phyloP scores from a whole-genome alignment of 2,797 vertebrate genomes.

The Arrhamphus sclerolepis region DNA sequence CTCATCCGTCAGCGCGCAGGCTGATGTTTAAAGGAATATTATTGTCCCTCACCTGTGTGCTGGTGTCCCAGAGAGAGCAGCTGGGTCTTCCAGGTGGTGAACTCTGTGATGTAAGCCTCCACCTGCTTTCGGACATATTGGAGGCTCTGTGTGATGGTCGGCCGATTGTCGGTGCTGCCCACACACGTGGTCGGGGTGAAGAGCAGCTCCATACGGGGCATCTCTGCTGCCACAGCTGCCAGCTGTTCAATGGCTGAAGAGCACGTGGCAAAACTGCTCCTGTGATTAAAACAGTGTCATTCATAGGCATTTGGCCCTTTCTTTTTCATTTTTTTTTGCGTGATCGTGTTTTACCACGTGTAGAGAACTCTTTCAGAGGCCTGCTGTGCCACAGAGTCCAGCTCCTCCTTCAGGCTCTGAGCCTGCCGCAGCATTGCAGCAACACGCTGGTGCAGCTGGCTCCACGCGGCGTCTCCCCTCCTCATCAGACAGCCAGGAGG shows the following conservation, averaged over 20 bases:
- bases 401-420: slow-evolving; percentile 77
- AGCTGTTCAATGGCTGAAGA: slow-evolving; percentile 82
- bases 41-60: slow-evolving; percentile 68
- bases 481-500: slow-evolving; percentile 86
- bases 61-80: slow-evolving; percentile 74
- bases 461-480: slow-evolving; percentile 84
- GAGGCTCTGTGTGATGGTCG: slow-evolving; percentile 82
- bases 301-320: neutral
- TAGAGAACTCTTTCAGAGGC: slow-evolving; percentile 78
- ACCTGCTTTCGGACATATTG: slow-evolving; percentile 84
- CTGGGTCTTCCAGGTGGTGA: slow-evolving; percentile 87
- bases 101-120: slow-evolving; percentile 79
- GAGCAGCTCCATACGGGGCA: slow-evolving; percentile 83
- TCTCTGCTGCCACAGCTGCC: slow-evolving; percentile 78
- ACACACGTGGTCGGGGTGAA: slow-evolving; percentile 79
- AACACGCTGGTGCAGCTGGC: slow-evolving; percentile 71
- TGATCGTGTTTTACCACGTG: slow-evolving; percentile 83
- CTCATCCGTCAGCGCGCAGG: neutral
- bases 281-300: slow-evolving; percentile 51
- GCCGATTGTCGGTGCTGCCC: slow-evolving; percentile 60
- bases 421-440: slow-evolving; percentile 72
- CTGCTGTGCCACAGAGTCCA: slow-evolving; percentile 79
- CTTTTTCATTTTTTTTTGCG: too few relatives aligned
- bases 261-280: slow-evolving; percentile 87
- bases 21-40: too few relatives aligned